Conservation (phyloP, 2,797 vertebrate genomes). For the Pseudochirops cupreus region DNA sequence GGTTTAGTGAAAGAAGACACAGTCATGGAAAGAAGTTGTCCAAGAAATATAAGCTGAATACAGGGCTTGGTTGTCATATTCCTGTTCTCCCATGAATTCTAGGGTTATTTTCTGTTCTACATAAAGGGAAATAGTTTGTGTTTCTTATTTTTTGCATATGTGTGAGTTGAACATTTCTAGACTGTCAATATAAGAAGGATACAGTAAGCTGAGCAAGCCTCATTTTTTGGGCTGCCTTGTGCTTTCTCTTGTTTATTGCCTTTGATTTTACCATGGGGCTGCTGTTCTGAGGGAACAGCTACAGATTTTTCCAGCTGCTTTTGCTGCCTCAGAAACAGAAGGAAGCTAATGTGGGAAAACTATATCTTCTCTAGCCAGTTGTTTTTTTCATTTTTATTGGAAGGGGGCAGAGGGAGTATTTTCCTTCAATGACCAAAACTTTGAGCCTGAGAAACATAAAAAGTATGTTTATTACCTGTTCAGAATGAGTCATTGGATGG, state of each 20-base stretch:
- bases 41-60: conserved; percentile 44
- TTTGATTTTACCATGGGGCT: conserved; percentile 6
- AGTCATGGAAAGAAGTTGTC: conserved; percentile 29
- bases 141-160: conserved; percentile 36
- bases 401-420: conserved; percentile 29
- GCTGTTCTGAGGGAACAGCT: conserved; percentile 56
- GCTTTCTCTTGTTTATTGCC: conserved; percentile 14
- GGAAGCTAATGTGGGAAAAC: conserved; percentile 49
- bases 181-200: neutral
- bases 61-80: conserved; percentile 38
- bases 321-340: conserved; percentile 49
- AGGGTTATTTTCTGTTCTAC: conserved; percentile 19
- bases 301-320: conserved; percentile 36
- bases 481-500: conserved; percentile 34
- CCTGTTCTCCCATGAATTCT: conserved; percentile 9
- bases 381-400: neutral
- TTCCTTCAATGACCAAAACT: conserved; percentile 58
- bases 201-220: neutral
- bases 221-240: conserved; percentile 1
- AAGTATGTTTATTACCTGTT: conserved; percentile 26
- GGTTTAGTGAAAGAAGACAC: conserved; percentile 8
- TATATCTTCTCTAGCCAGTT: conserved; percentile 19
- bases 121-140: conserved; percentile 19
- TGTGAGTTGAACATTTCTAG: conserved; percentile 30
- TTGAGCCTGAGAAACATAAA: conserved; percentile 26